Percentiles rank a stretch among this genome's conserved stretches.
These are phyloP conservation scores for Indicator indicator DNA, from an alignment of 2,113 vertebrate genomes.

Conservation along the genomic window DNA sequence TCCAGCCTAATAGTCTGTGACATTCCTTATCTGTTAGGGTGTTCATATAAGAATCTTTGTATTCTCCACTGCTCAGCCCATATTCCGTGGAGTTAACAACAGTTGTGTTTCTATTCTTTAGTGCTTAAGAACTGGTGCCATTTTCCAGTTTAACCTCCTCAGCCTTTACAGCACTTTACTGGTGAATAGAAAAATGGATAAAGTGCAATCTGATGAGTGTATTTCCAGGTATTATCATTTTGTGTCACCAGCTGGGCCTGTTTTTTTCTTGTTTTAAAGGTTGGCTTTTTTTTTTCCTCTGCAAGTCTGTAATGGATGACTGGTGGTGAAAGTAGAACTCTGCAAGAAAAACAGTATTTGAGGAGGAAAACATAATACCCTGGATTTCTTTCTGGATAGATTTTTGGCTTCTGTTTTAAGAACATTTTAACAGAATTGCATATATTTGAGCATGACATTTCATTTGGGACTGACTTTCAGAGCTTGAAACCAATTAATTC, in stretches of 20 bases:
- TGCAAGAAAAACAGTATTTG: not conserved
- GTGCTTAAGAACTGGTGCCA: not conserved
- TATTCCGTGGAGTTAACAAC: not conserved
- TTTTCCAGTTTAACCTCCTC: not conserved
- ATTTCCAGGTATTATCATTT: not conserved
- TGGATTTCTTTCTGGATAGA: not conserved
- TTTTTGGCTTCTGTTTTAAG: not conserved
- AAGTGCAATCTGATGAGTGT: not conserved
- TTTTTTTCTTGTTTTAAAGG: not conserved
- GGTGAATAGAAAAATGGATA: not conserved
- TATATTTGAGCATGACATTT: not conserved
- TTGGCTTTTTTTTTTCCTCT: not conserved
- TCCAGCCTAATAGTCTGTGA: no score
- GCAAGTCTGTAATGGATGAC: not conserved
- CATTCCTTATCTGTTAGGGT: not conserved
- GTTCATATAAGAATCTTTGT: not conserved
- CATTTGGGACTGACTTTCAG: not conserved
- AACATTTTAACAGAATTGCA: not conserved
- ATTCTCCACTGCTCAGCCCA: not conserved
- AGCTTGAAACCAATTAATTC: not conserved
- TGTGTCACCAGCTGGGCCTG: not conserved
- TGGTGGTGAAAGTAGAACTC: not conserved
- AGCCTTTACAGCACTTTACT: not conserved
- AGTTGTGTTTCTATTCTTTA: not conserved
- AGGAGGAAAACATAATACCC: not conserved